Evolutionary conservation across 2,113 vertebrate species (phyloP).

Genomic region (Seriola aureovittata): DNA sequence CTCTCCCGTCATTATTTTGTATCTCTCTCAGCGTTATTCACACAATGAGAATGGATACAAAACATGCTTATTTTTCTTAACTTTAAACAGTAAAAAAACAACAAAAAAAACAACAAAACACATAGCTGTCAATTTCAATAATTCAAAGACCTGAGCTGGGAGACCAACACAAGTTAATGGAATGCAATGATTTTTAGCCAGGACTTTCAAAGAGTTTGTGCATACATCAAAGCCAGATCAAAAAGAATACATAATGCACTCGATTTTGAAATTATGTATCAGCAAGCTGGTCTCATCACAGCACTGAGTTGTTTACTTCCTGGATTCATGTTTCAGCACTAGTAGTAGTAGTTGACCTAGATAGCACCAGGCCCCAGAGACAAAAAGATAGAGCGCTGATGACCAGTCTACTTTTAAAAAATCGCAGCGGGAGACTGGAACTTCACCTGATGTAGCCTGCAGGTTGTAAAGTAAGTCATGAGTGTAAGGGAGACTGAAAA

Average conservation of each 20-base stretch:
- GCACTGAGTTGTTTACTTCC: constrained; percentile 59
- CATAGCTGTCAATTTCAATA: constrained; percentile 23
- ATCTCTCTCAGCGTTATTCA: constrained; percentile 9
- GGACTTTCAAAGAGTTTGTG: constrained; percentile 36
- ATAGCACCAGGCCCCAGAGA: constrained; percentile 47
- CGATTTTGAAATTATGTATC: constrained; percentile 61
- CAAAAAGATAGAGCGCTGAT: constrained; percentile 40
- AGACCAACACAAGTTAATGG: not conserved
- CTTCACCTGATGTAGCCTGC: not conserved
- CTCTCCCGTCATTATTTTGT: not conserved
- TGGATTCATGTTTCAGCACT: constrained; percentile 65
- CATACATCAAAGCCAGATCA: constrained; percentile 59
- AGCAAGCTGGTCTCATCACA: constrained; percentile 50
- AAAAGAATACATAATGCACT: constrained; percentile 62
- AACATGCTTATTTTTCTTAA: not conserved
- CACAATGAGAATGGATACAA: constrained; percentile 27
- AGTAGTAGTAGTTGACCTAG: constrained; percentile 61
- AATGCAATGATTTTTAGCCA: constrained; percentile 17
- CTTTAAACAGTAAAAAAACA: not conserved
- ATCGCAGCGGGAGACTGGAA: constrained; percentile 8
- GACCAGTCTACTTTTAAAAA: constrained; percentile 43
- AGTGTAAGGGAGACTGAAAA: not conserved
- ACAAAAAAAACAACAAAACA: not conserved
- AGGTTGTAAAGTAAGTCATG: not conserved
- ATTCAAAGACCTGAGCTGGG: constrained; percentile 3